A percentile compares a stretch with the other conserved stretches of the same genome.
phyloP scores from a whole-genome alignment of 2,797 vertebrate genomes.

The Buphagus erythrorhynchus region DNA sequence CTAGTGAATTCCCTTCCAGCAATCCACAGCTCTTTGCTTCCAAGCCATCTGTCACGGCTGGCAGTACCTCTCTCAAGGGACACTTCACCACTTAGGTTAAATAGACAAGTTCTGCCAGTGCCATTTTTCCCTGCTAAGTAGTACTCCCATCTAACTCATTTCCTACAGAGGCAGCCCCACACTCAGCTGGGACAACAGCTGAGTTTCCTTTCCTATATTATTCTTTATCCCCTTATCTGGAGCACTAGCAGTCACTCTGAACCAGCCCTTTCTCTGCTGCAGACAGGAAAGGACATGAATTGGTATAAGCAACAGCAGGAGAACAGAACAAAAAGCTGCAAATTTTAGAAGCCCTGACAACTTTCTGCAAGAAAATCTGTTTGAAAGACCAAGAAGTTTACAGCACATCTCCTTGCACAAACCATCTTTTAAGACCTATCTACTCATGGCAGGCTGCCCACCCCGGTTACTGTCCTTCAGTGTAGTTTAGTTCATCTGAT shows the following conservation, averaged over 20 bases:
- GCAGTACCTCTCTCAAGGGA: not conserved
- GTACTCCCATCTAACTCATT: not conserved
- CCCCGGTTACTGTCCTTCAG: not conserved
- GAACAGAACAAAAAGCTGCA: not conserved
- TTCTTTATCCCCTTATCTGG: not conserved
- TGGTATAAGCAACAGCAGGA: not conserved
- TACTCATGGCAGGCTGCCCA: not conserved
- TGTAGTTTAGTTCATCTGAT: not conserved
- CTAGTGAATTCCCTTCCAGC: not conserved
- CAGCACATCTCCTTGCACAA: not conserved
- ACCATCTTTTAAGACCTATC: not conserved
- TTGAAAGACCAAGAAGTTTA: not conserved
- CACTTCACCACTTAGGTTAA: not conserved
- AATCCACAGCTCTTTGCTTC: not conserved
- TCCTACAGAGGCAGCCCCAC: not conserved
- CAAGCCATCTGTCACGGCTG: not conserved
- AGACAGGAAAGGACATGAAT: not conserved
- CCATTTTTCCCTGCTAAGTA: not conserved
- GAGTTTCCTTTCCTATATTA: not conserved
- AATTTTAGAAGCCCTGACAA: not conserved
- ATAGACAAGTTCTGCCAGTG: not conserved
- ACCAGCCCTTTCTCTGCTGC: not conserved
- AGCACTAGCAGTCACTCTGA: not conserved
- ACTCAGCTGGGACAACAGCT: not conserved
- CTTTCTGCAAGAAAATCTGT: not conserved